These are phyloP conservation scores for Amblyornis subalaris DNA, from an alignment of 2,113 vertebrate species.

Conservation along the genomic window DNA sequence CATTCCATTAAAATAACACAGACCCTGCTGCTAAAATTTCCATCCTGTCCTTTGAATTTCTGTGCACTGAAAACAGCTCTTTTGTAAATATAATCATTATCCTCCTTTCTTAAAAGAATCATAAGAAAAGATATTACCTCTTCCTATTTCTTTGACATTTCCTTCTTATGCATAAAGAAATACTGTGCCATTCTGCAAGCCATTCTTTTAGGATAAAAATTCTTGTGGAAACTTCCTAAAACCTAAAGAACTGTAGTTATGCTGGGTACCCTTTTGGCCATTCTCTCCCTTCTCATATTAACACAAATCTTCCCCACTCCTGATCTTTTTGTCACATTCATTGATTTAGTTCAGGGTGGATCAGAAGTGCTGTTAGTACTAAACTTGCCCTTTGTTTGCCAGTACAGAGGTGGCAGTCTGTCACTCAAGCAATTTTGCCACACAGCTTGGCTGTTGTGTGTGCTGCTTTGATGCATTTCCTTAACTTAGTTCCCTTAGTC, in stretches of 20 bases:
- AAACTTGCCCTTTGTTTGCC: neutral
- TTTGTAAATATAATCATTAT: slow-evolving; percentile 16
- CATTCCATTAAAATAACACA: slow-evolving; percentile 18
- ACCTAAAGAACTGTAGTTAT: neutral
- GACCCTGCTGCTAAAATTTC: neutral
- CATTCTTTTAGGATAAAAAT: neutral
- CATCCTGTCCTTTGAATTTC: neutral
- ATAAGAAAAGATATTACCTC: neutral
- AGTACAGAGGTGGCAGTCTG: neutral
- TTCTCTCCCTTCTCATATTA: neutral
- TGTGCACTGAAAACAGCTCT: neutral
- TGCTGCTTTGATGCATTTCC: neutral
- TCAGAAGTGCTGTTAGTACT: neutral
- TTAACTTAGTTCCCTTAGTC: neutral
- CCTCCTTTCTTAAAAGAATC: neutral
- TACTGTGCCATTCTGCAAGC: neutral
- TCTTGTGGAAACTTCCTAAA: neutral
- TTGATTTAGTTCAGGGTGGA: neutral
- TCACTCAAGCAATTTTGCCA: neutral
- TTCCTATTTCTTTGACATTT: neutral
- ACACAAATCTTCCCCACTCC: neutral
- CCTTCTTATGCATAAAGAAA: neutral
- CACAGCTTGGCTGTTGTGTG: neutral
- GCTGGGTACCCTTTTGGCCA: neutral
- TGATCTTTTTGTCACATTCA: neutral